These are phyloP conservation scores for Toxostoma redivivum DNA, from an alignment of 2,113 vertebrate species.

Conservation along the genomic window DNA sequence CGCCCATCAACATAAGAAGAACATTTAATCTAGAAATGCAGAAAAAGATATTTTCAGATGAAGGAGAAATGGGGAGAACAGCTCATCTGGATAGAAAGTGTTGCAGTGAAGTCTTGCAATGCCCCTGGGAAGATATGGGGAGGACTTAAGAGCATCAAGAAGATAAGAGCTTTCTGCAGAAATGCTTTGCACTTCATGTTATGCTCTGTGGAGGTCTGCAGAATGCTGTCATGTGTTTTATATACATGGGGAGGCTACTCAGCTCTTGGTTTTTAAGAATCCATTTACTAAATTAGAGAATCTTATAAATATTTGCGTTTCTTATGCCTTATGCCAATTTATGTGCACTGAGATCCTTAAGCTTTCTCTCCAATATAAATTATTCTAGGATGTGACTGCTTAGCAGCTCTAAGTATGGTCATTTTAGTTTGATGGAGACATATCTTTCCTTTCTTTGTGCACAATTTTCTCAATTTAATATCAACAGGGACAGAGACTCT, in stretches of 20 bases:
- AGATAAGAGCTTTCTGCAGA: neutral
- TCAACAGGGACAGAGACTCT: neutral
- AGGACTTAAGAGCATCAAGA: neutral
- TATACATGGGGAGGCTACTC: neutral
- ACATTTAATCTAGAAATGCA: neutral
- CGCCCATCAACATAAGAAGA: neutral
- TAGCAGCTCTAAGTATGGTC: neutral
- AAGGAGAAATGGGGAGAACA: neutral
- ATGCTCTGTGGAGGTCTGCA: neutral
- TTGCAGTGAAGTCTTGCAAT: accelerated
- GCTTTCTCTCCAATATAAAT: neutral
- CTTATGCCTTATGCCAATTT: neutral
- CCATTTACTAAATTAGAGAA: neutral
- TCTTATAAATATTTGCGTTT: neutral
- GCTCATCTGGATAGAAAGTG: accelerated
- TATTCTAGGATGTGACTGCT: neutral
- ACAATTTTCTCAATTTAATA: neutral
- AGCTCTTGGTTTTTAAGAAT: neutral
- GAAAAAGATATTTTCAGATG: neutral
- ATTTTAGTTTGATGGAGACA: neutral
- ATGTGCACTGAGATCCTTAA: neutral
- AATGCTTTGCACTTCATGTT: neutral
- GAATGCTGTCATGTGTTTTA: neutral
- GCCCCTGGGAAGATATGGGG: neutral
- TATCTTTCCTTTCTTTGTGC: neutral